Percentiles rank a stretch among this genome's conserved stretches.
Evolutionary conservation across 1,140 invertebrate species (phyloP).

Genomic region (Idris sp.): DNA sequence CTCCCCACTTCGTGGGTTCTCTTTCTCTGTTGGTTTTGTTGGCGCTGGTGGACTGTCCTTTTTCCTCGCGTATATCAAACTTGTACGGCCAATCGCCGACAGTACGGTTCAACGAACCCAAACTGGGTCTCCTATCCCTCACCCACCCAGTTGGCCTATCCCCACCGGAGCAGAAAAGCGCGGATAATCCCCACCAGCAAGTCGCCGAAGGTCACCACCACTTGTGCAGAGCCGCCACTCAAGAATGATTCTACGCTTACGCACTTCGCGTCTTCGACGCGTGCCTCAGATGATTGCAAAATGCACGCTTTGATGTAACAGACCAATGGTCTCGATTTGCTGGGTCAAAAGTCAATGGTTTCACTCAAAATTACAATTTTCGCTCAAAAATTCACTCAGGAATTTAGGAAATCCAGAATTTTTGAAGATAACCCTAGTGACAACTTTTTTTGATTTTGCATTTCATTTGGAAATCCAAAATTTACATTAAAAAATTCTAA

Average conservation of each 20-base stretch:
- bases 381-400: too few species aligned
- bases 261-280: constrained; percentile 22
- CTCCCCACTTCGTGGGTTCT: constrained; percentile 45
- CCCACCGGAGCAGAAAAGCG: constrained; percentile 30
- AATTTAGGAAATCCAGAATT: too few species aligned
- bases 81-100: constrained; percentile 59
- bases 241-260: constrained; percentile 58
- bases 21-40: constrained; percentile 26
- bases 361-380: too few species aligned
- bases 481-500: too few species aligned
- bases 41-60: constrained; percentile 33
- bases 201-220: constrained; percentile 65
- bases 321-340: background rate
- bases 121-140: constrained; percentile 71
- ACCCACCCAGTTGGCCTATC: constrained; percentile 48
- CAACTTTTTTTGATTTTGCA: too few species aligned
- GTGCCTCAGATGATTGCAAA: constrained; percentile 12
- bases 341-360: too few species aligned
- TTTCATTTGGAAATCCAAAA: too few species aligned
- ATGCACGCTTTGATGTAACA: too few species aligned
- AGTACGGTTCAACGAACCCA: constrained; percentile 75
- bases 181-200: constrained; percentile 63
- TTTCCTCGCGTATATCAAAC: constrained; percentile 48
- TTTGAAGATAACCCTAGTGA: too few species aligned
- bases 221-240: constrained; percentile 40